Conservation (phyloP, 2,797 vertebrate genomes). For the Chloroceryle inda region DNA sequence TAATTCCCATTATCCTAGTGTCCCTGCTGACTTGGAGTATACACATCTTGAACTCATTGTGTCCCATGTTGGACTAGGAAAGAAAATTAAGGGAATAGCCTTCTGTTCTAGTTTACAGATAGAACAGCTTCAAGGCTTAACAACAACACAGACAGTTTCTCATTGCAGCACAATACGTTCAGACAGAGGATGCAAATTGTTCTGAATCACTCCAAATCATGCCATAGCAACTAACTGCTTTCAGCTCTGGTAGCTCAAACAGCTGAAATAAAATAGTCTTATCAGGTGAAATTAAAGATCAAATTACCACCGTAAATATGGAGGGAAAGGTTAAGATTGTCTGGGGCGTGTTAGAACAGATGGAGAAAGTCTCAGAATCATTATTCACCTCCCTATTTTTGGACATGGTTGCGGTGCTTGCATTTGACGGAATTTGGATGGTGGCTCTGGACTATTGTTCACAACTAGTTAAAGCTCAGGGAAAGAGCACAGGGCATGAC, state of each 20-base stretch:
- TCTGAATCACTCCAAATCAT: not conserved
- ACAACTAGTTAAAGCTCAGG: not conserved
- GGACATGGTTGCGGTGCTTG: not conserved
- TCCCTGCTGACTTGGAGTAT: conserved; percentile 9
- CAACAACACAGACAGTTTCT: not conserved
- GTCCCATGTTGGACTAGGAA: not conserved
- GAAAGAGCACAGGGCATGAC: not conserved
- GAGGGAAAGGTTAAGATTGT: not conserved
- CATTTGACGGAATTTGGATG: not conserved
- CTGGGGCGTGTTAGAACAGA: not conserved
- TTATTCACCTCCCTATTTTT: not conserved
- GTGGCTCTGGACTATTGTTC: not conserved
- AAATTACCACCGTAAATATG: not conserved
- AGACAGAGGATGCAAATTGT: not conserved
- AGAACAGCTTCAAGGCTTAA: not conserved
- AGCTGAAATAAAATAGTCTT: not conserved
- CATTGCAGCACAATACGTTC: not conserved
- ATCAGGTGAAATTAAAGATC: not conserved
- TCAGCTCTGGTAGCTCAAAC: not conserved
- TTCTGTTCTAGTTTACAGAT: not conserved
- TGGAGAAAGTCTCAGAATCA: not conserved
- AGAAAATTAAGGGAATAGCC: not conserved
- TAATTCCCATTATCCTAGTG: conserved; percentile 35
- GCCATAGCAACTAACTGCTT: not conserved
- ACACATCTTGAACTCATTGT: conserved; percentile 40